Percentiles rank a stretch among this genome's conserved stretches.
These are phyloP conservation scores for Hedya salicella DNA, from an alignment of 2,888 invertebrate species.

Conservation along the genomic window DNA sequence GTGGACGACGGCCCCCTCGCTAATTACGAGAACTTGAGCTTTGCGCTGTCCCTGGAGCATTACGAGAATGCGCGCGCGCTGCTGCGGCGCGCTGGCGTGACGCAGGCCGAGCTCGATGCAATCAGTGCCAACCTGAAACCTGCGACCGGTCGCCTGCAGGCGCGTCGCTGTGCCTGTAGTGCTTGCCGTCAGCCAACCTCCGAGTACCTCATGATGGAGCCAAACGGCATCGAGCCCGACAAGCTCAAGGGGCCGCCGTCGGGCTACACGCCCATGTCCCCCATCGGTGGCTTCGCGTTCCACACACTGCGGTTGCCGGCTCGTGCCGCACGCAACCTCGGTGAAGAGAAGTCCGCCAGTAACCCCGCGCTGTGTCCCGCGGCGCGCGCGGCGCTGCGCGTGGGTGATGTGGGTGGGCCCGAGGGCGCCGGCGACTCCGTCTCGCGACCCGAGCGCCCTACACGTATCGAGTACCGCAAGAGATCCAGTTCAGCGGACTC, in stretches of 20 bases:
- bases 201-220: conserved; percentile 89
- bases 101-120: conserved; percentile 79
- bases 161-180: conserved; percentile 40
- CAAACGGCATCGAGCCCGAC: conserved; percentile 69
- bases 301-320: conserved; percentile 70
- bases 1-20: conserved; percentile 78
- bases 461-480: conserved; percentile 71
- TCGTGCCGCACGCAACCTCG: conserved; percentile 39
- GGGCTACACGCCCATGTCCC: conserved; percentile 91
- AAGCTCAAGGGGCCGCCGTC: conserved; percentile 61
- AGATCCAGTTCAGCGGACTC: conserved; percentile 92
- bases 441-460: conserved; percentile 50
- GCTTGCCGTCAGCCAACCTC: conserved; percentile 43
- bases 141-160: conserved; percentile 67
- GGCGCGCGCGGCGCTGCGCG: conserved; percentile 46
- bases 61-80: conserved; percentile 92
- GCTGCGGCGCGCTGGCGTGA: conserved; percentile 83
- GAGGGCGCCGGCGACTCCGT: conserved; percentile 25
- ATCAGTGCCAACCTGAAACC: conserved; percentile 67
- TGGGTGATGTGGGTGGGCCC: conserved; percentile 16
- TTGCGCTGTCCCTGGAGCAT: conserved; percentile 90
- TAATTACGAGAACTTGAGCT: conserved; percentile 90
- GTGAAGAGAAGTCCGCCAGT: conserved; percentile 87
- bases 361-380: conserved; percentile 87
- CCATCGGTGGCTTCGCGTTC: conserved; percentile 82